phyloP scores from a whole-genome alignment of 2,113 vertebrate genomes.

The Chunga burmeisteri region DNA sequence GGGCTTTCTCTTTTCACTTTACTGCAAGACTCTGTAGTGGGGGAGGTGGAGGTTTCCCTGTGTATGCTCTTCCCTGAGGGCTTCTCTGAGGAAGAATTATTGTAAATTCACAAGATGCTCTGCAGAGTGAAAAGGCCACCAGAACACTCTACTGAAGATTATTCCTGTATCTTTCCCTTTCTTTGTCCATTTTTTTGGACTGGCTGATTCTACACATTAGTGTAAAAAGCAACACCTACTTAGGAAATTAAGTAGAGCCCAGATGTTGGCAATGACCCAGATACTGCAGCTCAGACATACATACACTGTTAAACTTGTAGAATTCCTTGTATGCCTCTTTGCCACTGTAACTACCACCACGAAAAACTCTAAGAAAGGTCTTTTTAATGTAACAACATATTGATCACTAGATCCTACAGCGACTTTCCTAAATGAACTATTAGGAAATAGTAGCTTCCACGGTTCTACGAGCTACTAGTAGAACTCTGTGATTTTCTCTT shows the following conservation, averaged over 20 bases:
- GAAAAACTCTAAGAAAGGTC: not conserved
- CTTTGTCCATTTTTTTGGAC: not conserved
- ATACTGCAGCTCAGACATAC: not conserved
- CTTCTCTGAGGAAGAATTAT: not conserved
- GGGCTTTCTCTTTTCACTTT: not conserved
- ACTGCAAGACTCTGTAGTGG: not conserved
- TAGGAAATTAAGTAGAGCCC: not conserved
- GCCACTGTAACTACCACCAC: not conserved
- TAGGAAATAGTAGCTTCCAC: not conserved
- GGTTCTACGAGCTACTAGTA: not conserved
- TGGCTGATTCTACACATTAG: not conserved
- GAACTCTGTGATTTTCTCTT: not conserved
- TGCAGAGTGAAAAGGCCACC: fast-evolving
- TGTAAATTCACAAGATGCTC: not conserved
- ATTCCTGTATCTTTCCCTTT: not conserved
- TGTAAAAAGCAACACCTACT: not conserved
- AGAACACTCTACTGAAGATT: not conserved
- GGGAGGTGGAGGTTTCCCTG: not conserved
- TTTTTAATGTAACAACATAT: not conserved
- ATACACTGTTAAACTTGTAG: not conserved
- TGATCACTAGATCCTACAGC: not conserved
- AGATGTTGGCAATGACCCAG: not conserved
- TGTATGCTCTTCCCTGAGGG: not conserved
- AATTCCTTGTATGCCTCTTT: not conserved
- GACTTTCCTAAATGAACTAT: not conserved